Base-by-base conservation (phyloP, 2,888 invertebrate species). In the Drosophila lutescens region DNA sequence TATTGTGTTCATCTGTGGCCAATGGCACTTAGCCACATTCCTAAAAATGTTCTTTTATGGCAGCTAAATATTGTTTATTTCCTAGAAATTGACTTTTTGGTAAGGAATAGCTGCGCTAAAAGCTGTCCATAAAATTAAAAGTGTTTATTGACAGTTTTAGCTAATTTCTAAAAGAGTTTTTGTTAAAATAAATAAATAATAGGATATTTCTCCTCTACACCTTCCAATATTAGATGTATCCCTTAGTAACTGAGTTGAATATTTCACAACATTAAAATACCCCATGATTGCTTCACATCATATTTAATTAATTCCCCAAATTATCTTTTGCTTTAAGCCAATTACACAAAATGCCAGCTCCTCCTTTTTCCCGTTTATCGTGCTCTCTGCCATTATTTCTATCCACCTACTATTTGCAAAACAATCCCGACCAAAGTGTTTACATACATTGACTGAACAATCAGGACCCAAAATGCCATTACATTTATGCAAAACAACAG, bases 401-500 rank as follows among this genome's bases (percentile, higher is more conserved):
- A 41, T 17, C 56, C 51, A 70, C 41, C 55, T 70, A 32, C 70
- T 46, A 61, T 55, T 70, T 40, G 44, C 62, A 70, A 62, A 54
- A 63, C 62, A 54, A 71, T 41, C 49, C 67, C 62, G 17, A 44
- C 26, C 56, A 66, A 68, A 72, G 61, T 76, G 74, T 76, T 84
- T 84, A 63, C 79, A 74, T 77, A 72, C 68, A 82, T 73, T 70
- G 59, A 78, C 72, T 78, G 41, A 40, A 50, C 80, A 82, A 87
- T 87, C 80, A 76, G 76, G 32, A 55, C 23, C 54, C 50, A 55
- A 68, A 86, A 67, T 71, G 74, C 71, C 75, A 78, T 78, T 72
- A 68, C 74, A 86, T 85, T 83, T 83, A 85, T 85, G 84, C 80
- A 88, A 78, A 80, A 69, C 70, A 41, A 34, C 32, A 36, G 56